A percentile compares a stretch with the other conserved stretches of the same genome.
Evolutionary conservation across 2,888 invertebrate species (phyloP).

Genomic region (Trachelus tabidus): DNA sequence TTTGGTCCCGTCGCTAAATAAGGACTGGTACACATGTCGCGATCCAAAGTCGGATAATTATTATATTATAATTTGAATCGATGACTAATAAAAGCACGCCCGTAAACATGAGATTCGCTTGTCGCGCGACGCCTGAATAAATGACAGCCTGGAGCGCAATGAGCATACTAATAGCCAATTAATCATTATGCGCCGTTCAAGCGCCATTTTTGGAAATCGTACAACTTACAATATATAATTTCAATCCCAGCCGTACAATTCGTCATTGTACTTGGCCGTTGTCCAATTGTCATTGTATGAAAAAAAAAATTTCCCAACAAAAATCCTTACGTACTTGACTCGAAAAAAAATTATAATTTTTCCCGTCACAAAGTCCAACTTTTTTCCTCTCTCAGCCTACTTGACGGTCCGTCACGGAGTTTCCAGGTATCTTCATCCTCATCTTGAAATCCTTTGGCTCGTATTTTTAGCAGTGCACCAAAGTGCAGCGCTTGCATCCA

Average conservation of each 20-base stretch:
- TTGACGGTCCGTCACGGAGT: neutral
- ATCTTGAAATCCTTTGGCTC: neutral
- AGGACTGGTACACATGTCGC: constrained; percentile 6
- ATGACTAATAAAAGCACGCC: constrained; percentile 5
- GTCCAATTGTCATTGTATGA: neutral
- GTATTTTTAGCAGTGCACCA: neutral
- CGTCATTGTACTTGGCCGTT: neutral
- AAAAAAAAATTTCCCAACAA: too few relatives aligned
- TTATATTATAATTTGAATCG: constrained; percentile 10
- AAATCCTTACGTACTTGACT: too few relatives aligned
- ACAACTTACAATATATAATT: neutral
- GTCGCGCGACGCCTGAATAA: neutral
- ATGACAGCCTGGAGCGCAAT: neutral
- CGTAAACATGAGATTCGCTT: neutral
- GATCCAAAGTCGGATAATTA: neutral
- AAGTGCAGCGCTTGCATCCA: neutral
- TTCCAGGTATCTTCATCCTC: neutral
- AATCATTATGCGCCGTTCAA: neutral
- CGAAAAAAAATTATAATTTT: too few relatives aligned
- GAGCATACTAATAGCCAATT: neutral
- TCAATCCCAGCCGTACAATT: neutral
- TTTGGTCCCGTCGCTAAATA: neutral
- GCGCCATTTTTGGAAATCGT: neutral
- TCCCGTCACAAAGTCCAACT: too few relatives aligned
- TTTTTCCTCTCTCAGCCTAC: neutral